Conservation (phyloP, 2,113 vertebrate genomes). For the Lycocorax pyrrhopterus region DNA sequence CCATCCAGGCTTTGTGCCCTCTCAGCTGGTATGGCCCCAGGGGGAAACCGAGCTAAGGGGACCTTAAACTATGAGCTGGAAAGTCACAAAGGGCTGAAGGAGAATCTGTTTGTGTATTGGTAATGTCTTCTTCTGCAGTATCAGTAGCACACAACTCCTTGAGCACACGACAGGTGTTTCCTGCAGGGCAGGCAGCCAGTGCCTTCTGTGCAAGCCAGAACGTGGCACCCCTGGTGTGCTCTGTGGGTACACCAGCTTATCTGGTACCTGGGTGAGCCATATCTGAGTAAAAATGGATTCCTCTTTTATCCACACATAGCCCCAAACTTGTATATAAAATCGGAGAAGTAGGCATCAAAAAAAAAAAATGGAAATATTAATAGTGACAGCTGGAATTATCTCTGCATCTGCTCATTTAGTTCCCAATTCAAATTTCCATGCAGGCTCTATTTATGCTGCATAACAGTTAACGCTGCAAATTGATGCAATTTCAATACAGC, state of each 20-base stretch:
- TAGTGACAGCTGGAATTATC: conserved; percentile 21
- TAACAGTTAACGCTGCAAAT: not conserved
- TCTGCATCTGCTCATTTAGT: conserved; percentile 5
- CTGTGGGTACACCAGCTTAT: not conserved
- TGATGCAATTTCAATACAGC: not conserved
- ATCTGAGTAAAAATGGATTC: not conserved
- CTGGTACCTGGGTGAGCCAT: not conserved
- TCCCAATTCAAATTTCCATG: not conserved
- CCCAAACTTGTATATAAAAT: not conserved
- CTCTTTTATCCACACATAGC: not conserved
- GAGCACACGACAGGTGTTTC: not conserved
- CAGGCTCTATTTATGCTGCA: not conserved
- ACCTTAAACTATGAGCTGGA: not conserved
- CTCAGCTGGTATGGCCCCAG: not conserved
- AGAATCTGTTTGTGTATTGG: not conserved
- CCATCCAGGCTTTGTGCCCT: not conserved
- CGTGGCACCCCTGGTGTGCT: fast-evolving
- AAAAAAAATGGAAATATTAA: not conserved
- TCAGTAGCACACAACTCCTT: not conserved
- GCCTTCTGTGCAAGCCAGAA: not conserved
- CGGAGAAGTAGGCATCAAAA: not conserved
- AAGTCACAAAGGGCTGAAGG: not conserved
- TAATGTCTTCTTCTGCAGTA: not conserved
- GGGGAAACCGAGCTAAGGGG: not conserved
- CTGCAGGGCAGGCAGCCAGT: not conserved